These are phyloP conservation scores for Helostoma temminkii DNA, from an alignment of 2,797 vertebrate genomes.

Conservation along the genomic window DNA sequence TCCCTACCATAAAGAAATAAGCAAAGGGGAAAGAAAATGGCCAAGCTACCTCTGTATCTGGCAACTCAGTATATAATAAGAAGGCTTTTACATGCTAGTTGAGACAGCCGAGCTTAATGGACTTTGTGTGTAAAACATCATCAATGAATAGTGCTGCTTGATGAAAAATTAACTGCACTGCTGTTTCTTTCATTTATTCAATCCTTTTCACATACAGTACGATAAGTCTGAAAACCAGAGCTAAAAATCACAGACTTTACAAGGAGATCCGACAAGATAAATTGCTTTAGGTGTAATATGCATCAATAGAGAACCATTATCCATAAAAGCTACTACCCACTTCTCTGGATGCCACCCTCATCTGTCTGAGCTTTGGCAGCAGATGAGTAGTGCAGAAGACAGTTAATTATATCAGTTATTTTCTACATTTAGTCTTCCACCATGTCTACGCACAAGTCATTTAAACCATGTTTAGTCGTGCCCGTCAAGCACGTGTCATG, in stretches of 20 bases:
- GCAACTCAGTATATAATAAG: conserved; percentile 50
- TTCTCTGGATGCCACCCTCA: not conserved
- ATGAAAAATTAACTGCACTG: conserved; percentile 69
- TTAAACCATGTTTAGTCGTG: no score
- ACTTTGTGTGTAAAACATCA: conserved; percentile 79
- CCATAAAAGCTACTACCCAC: not conserved
- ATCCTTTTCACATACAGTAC: conserved; percentile 15
- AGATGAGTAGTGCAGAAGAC: not conserved
- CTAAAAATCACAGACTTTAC: conserved; percentile 42
- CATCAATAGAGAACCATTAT: conserved; percentile 8
- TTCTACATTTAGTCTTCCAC: no score
- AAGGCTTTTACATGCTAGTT: conserved; percentile 44
- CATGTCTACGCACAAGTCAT: no score
- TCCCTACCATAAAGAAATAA: not conserved
- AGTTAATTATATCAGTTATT: no score
- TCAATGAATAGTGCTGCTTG: conserved; percentile 47
- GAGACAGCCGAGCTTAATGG: conserved; percentile 65
- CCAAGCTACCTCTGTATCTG: conserved; percentile 34
- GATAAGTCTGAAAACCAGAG: conserved; percentile 9
- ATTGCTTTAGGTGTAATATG: not conserved
- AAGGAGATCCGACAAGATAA: not conserved
- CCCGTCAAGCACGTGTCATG: no score
- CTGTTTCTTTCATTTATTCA: conserved; percentile 50
- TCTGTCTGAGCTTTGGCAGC: conserved; percentile 30
- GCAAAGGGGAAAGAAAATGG: conserved; percentile 19